These are phyloP conservation scores for Anarsia innoxiella DNA, from an alignment of 2,888 invertebrate genomes.

Conservation along the genomic window DNA sequence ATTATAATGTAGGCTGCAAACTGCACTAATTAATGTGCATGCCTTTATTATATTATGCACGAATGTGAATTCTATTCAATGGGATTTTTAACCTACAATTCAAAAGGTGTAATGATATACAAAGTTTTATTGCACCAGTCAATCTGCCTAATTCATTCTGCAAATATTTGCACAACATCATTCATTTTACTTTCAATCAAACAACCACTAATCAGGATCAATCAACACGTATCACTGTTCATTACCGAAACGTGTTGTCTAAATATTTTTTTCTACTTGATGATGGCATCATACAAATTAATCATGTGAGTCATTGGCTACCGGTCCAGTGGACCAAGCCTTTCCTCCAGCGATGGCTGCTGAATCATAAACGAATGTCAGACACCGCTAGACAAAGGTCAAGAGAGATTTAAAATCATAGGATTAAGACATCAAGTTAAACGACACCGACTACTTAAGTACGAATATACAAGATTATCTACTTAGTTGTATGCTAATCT, in stretches of 20 bases:
- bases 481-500: slow-evolving; percentile 4
- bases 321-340: slow-evolving; percentile 4
- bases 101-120: too few species aligned
- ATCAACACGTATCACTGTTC: neutral
- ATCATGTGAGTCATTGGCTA: slow-evolving; percentile 8
- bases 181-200: slow-evolving; percentile 5
- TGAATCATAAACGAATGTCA: slow-evolving; percentile 10
- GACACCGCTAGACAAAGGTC: slow-evolving; percentile 10
- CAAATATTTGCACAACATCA: too few species aligned
- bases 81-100: too few species aligned
- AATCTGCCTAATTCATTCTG: too few species aligned
- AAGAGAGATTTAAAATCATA: neutral
- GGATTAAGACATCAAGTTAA: slow-evolving; percentile 3
- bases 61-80: too few species aligned
- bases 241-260: slow-evolving; percentile 1
- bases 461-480: too few species aligned
- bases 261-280: slow-evolving; percentile 1
- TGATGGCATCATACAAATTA: slow-evolving; percentile 7
- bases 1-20: slow-evolving; percentile 24
- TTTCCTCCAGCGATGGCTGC: slow-evolving; percentile 2
- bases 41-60: neutral
- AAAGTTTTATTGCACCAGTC: too few species aligned
- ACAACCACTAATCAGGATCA: neutral
- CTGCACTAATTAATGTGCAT: slow-evolving; percentile 9
- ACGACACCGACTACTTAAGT: neutral